Evolutionary conservation across 1,140 invertebrate genomes (phyloP), one percentile per base, ranked within the genome.

Genomic region (Andricus grossulariae): DNA sequence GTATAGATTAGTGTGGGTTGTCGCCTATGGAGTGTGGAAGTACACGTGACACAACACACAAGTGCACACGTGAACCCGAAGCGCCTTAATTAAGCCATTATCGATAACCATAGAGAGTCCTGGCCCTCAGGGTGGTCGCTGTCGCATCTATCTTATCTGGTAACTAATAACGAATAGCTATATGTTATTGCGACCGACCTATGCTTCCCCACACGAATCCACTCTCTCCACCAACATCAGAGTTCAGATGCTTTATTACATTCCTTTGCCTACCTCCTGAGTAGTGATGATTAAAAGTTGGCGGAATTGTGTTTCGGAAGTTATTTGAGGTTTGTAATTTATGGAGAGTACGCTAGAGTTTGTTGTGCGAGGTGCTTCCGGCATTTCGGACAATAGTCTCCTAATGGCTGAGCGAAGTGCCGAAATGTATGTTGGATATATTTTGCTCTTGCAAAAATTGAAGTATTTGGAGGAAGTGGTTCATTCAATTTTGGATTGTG

Each of bases 1-100:
- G 16, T 4, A 32, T 4, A 39, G 15, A 4, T 7, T 15, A 25
- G 57, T 66, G 57, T 66, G 21, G 4, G 57, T 66, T 66, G 21
- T 66, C 57, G 57, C 25, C 0, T 1, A 45, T 10, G 6, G 39
- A 45, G 55, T 1, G 32, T 21, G 32, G 25, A 16, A 6, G 57
- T 25, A 39, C 25, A 66, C 19, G 57, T 66, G 57, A 32, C 57
- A 66, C 25, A 66, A 66, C 57, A 49, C 32, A 19, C 49, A 54
- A 52, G 51, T 73, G 32, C 72, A 54, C 13, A 50, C n/a, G 21
- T 60, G 39, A 74, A 18, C 50, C 50, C 55, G 57, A 74, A 72
- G 72, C 76, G 39, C 77, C 79, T 82, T 83, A 85, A 85, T 85
- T 81, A 82, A 82, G 60, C 78, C 77, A 79, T 83, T 83, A 83